Evolutionary conservation across 2,888 invertebrate genomes (phyloP).

Genomic region (Metellina segmentata): DNA sequence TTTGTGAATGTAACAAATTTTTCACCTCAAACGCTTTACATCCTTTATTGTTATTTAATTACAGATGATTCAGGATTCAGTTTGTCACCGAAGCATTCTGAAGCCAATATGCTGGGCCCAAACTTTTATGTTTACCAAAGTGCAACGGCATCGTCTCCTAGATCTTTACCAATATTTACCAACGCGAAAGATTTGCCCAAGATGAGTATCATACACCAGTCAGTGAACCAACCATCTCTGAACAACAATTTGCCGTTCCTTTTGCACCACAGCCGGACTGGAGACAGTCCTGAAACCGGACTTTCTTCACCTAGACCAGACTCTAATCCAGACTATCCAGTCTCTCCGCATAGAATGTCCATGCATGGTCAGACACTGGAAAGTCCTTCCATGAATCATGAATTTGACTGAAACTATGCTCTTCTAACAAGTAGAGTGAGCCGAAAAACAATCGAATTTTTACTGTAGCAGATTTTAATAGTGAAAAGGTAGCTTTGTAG

Average conservation of each 20-base stretch:
- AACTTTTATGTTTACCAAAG: constrained; percentile 58
- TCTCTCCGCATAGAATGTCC: constrained; percentile 50
- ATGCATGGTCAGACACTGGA: constrained; percentile 45
- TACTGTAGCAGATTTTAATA: no score
- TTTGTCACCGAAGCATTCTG: constrained; percentile 53
- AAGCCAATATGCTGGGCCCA: constrained; percentile 49
- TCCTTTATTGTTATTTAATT: neutral
- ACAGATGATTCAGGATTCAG: constrained; percentile 49
- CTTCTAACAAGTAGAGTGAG: neutral
- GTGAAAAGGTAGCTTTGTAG: no score
- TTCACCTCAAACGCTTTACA: neutral
- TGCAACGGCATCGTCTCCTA: constrained; percentile 13
- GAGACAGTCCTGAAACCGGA: constrained; percentile 26
- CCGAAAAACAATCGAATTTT: no score
- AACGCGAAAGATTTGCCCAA: constrained; percentile 59
- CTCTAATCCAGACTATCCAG: constrained; percentile 60
- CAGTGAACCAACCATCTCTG: constrained; percentile 24
- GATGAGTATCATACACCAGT: constrained; percentile 29
- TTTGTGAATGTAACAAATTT: no score
- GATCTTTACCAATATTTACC: constrained; percentile 58
- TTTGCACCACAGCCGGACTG: constrained; percentile 3
- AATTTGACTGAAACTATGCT: constrained; percentile 54
- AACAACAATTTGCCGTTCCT: constrained; percentile 53
- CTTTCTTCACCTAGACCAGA: constrained; percentile 47
- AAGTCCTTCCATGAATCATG: neutral